Evolutionary conservation across 2,888 invertebrate genomes (phyloP).

Genomic region (Eueremaeus valkanovi): DNA sequence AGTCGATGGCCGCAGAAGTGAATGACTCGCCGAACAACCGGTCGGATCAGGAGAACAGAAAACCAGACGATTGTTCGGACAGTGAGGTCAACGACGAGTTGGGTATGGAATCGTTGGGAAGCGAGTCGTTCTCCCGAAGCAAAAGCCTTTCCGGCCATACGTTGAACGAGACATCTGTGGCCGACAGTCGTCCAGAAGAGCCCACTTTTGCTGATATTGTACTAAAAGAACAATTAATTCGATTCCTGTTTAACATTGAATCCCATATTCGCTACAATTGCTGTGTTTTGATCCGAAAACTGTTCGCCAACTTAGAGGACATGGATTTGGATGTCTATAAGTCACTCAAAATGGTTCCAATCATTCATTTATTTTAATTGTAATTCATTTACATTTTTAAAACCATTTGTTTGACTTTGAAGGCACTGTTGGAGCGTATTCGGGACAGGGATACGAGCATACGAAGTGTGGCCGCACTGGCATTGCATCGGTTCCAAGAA

Average conservation of each 20-base stretch:
- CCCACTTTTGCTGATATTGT: neutral
- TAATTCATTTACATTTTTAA: neutral
- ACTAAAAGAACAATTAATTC: conserved; percentile 7
- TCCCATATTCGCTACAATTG: conserved; percentile 12
- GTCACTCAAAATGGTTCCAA: neutral
- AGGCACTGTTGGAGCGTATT: neutral
- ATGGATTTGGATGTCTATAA: conserved; percentile 36
- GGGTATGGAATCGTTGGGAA: conserved; percentile 52
- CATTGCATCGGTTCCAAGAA: conserved; percentile 74
- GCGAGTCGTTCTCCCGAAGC: conserved; percentile 9
- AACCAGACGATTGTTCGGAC: neutral
- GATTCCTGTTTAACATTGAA: neutral
- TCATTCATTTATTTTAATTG: neutral
- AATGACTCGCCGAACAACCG: neutral
- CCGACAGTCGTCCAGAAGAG: neutral
- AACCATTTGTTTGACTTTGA: neutral
- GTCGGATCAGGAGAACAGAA: neutral
- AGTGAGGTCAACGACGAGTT: neutral
- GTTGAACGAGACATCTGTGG: neutral
- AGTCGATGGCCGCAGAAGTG: neutral
- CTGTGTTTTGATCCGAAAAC: conserved; percentile 21
- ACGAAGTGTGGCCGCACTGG: conserved; percentile 71
- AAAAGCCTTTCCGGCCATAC: neutral
- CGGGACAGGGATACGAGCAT: conserved; percentile 68
- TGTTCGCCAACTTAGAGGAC: conserved; percentile 30